Base-by-base conservation (phyloP, 2,113 vertebrate species). In the Suricata suricatta region DNA sequence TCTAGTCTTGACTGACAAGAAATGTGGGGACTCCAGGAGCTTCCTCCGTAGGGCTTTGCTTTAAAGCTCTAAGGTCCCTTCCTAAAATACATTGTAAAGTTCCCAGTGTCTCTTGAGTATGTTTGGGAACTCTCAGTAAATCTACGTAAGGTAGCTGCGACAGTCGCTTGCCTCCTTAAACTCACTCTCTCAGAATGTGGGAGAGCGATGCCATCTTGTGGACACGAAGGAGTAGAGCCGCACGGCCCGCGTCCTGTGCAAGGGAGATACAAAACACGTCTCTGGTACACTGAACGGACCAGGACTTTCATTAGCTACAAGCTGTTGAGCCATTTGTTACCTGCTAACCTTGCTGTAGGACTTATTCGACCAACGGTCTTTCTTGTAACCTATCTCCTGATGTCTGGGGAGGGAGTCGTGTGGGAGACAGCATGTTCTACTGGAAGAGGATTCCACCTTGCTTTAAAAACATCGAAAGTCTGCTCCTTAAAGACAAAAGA, bases 121-220 rank as follows among this genome's bases (percentile, higher is more conserved):
- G 23, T 81, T 4, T 86, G 41, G 41, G 38, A 68, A 44, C 14
- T 27, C 41, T 29, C 57, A 4, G 27, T 54, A 0, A 17, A 10
- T 38, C 6, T 41, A 68, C 16, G 60, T 12, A 2, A 11, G 19
- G 52, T 8, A 44, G 38, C 38, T 47, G 33, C 41, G 47, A 1
- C 6, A 41, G 29, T 23, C 47, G 14, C n/a, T 50, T 29, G 80
- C n/a, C 77, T 66, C 68, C 15, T 31, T 44, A 66, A 35, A 7
- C 23, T 3, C 77, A 47, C 6, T 23, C 35, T 81, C 54, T 77
- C 35, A 41, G 71, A 4, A 77, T 64, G 69, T 31, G 35, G 63
- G 82, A 84, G 91, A 54, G 93, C 33, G 82, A 0, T 92, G 98
- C 98, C 99, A 98, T 87, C 98, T 97, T 29, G 97, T 98, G 98